Conservation (phyloP, 1,140 invertebrate genomes). For the Chionoecetes opilio region DNA sequence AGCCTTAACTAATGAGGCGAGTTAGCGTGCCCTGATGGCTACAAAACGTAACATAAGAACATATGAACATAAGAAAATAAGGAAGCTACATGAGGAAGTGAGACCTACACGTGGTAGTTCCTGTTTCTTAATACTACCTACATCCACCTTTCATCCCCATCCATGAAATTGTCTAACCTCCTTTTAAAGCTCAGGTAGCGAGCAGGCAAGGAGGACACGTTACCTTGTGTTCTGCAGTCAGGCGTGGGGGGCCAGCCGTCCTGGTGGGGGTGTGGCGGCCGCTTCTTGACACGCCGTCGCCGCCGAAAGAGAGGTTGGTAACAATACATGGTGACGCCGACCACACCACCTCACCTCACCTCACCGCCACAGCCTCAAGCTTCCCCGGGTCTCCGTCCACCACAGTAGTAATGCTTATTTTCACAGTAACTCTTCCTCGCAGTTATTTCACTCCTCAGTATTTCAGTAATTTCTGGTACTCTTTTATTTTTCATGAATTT, state of each 20-base stretch:
- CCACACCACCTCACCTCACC: not conserved
- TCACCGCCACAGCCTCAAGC: not conserved
- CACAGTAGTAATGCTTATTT: not conserved
- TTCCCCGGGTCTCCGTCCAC: not conserved
- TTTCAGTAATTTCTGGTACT: too few relatives aligned
- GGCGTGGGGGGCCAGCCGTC: conserved; percentile 33
- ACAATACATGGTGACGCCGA: conserved; percentile 60
- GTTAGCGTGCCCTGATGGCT: not conserved
- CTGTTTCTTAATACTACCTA: too few relatives aligned
- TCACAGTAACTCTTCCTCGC: not conserved
- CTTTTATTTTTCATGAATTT: not conserved
- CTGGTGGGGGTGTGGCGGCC: conserved; percentile 39
- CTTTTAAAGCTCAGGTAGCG: too few relatives aligned
- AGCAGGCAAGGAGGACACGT: not conserved
- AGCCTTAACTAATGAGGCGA: not conserved
- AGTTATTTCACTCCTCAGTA: not conserved
- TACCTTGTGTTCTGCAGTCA: conserved; percentile 53
- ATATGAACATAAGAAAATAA: too few relatives aligned
- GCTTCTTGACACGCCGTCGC: conserved; percentile 55
- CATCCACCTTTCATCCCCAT: too few relatives aligned
- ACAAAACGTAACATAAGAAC: too few relatives aligned
- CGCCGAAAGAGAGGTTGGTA: conserved; percentile 72
- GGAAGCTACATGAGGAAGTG: too few relatives aligned
- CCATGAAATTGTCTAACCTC: too few relatives aligned
- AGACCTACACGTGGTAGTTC: too few relatives aligned